Evolutionary conservation across 1,140 invertebrate genomes (phyloP), one percentile per base, ranked within the genome.

Genomic region (Coptotermes formosanus): DNA sequence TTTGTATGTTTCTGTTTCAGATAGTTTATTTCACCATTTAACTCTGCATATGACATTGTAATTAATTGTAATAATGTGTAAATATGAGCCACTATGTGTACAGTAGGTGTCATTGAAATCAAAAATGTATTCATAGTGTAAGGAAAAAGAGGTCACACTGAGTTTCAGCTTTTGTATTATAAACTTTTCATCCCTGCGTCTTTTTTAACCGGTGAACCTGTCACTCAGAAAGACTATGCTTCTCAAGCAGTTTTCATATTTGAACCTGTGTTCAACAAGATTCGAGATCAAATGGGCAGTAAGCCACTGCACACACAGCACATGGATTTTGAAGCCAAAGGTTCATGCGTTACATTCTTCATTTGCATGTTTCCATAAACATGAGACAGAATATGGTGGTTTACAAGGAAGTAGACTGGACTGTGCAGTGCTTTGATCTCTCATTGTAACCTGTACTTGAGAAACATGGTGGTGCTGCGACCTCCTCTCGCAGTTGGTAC

Each of bases 61-160:
- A 75, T 75, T 75, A 75, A n/a, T 75, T 75, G 64, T 75, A 75
- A 75, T 75, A 75, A 75, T 30, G 64, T 75, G 64, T 75, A 75
- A 75, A 25, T 30, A 75, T n/a, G 25, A 75, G 30, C 19, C 19
- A 21, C n/a, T 75, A 30, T 75, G n/a, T 30, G n/a, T 75, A 75
- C 64, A 75, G 8, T 75, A 75, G n/a, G 64, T 75, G 64, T 75
- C 52, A 55, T 19, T 64, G n/a, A 75, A n/a, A 69, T 69, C 25
- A n/a, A 75, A 75, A 75, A 30, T 30, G 8, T 30, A n/a, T n/a
- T n/a, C 8, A 9, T 75, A 75, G n/a, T 25, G 14, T 75, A 30
- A 75, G 25, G 59, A 23, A 64, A 75, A 69, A n/a, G n/a, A 11
- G 64, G n/a, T 75, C 64, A 75, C n/a, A 14, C 25, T 64, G 59